Base-by-base conservation (phyloP, 2,888 invertebrate species). In the Drosophila merina region DNA sequence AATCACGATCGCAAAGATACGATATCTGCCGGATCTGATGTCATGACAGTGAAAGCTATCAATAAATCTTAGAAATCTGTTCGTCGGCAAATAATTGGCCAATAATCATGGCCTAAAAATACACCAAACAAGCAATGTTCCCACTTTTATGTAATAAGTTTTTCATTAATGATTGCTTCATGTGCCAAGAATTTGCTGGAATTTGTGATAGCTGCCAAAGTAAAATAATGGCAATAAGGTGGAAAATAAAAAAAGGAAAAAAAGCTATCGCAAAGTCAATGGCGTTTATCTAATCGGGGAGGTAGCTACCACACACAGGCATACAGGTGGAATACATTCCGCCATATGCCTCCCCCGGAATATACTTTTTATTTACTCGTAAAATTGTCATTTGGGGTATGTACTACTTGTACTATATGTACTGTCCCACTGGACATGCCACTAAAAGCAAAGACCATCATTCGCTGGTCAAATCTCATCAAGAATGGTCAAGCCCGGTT, bases 131-230 rank as follows among this genome's bases (percentile, higher is more conserved):
- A 51, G 36, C 55, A 10, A 52, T 50, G 66, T 48, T 52, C 56
- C 20, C 26, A 10, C 36, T 33, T 50, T 82, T 87, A 85, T 85
- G 77, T 85, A 81, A 81, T 66, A 33, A n/a, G 42, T 57, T 62
- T 45, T 68, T 58, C 58, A 76, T 75, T 62, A 75, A 71, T 57
- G 67, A 87, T 86, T 79, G 76, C 77, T 79, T 88, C 79, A 87
- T 72, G 58, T 48, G 59, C 60, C 42, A 86, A 77, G 74, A 87
- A 88, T 88, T 81, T 76, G 47, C 72, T 59, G 56, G 68, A 72
- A 20, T 56, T 31, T 54, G 66, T 77, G 80, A 77, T 78, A 82
- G 52, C 56, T 51, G 72, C 49, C 67, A 76, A 76, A 63, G 57
- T 56, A 49, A 66, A 62, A 68, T 62, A 74, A 56, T 71, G 59